Evolutionary conservation across 2,797 vertebrate genomes (phyloP), one percentile per base, ranked within the genome.

Genomic region (Craterocephalus amniculus): DNA sequence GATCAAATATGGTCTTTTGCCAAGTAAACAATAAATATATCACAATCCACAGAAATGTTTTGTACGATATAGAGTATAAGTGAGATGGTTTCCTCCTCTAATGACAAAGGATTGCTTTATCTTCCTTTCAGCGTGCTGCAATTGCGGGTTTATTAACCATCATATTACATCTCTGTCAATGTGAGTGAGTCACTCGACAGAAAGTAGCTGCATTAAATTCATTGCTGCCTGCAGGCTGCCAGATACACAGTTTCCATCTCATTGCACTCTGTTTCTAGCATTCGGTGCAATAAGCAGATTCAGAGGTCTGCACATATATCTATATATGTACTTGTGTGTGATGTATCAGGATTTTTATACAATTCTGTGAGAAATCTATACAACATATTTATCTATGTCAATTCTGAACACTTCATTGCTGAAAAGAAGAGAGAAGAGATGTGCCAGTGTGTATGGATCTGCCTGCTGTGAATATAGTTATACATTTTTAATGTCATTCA

Each of bases 111-210:
- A 26, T 27, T 26, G 22, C 24, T 52, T 52, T 52, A 52, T 48
- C 65, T 7, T 58, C 55, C n/a, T 49, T 27, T 34, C 31, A 20
- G 55, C 27, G 34, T 1, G 22, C 65, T 8, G 55, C 55, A 58
- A 58, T 12, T 45, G 32, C 65, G 58, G 16, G 31, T 58, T 67
- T 18, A 58, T 67, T 67, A 58, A n/a, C 55, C 31, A 13, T 24
- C 65, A 67, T n/a, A 45, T 45, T 66, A 45, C 64, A 43, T 66
- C 54, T 11, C 52, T 43, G 18, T 52, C 22, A 26, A 52, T 26
- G 49, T 14, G 49, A 52, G 24, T 52, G 49, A 52, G 24, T 67
- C 64, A 20, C 20, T 67, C 11, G 45, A 48, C 20, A 8, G 45
- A 48, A 48, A 48, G 18, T 10, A 48, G 3, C 45, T 48, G 45